Percentiles rank a stretch among this genome's conserved stretches.
phyloP scores from a whole-genome alignment of 64 coral and sea anemone genomes.

The Actinia tenebrosa region DNA sequence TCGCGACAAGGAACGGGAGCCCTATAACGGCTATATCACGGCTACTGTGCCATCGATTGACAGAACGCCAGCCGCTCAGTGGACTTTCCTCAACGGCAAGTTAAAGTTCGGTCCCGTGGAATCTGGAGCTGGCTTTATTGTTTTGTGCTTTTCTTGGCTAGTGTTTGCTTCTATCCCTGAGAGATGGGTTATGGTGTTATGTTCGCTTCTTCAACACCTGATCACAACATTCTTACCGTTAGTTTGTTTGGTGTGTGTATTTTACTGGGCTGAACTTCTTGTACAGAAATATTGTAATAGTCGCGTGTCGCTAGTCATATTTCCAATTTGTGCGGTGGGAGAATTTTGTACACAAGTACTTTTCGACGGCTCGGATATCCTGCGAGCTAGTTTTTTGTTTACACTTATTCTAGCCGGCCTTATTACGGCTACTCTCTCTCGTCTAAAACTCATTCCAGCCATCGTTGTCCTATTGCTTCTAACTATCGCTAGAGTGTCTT shows the following conservation, averaged over 20 bases:
- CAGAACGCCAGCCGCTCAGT: constrained; percentile 60
- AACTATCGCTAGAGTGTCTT: constrained; percentile 69
- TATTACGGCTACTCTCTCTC: constrained; percentile 71
- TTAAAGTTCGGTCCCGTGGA: constrained; percentile 80
- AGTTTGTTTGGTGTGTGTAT: constrained; percentile 85
- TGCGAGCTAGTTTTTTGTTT: constrained; percentile 82
- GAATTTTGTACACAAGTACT: constrained; percentile 95
- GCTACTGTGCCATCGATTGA: constrained; percentile 84
- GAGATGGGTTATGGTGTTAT: constrained; percentile 60
- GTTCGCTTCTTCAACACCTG: constrained; percentile 69
- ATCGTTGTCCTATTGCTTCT: constrained; percentile 67
- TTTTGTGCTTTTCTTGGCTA: constrained; percentile 76
- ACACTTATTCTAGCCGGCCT: constrained; percentile 66
- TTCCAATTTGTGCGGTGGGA: constrained; percentile 87
- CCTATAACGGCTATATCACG: constrained; percentile 92
- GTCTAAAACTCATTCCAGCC: constrained; percentile 69
- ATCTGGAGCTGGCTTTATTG: constrained; percentile 78
- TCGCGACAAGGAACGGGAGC: constrained; percentile 82
- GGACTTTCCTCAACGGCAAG: constrained; percentile 91
- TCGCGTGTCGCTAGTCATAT: constrained; percentile 75
- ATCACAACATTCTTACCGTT: constrained; percentile 80
- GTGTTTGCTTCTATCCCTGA: constrained; percentile 86
- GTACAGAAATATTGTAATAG: constrained; percentile 94
- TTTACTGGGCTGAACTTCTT: constrained; percentile 93
- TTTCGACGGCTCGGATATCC: constrained; percentile 88